Base-by-base conservation (phyloP, 2,113 vertebrate species). In the Nanger granti region DNA sequence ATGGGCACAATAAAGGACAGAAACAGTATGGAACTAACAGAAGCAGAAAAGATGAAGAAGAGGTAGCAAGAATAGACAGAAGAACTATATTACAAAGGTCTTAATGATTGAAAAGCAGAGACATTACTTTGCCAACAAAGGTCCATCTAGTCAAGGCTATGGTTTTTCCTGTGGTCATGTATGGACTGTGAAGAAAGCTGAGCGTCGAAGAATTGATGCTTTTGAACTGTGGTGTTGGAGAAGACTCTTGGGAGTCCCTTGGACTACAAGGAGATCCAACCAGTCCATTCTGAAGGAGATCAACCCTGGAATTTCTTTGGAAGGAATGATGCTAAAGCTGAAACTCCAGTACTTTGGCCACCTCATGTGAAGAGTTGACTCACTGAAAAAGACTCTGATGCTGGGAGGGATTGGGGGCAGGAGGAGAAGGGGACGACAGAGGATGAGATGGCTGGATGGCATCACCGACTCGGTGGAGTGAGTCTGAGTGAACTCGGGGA, bases 201-300 rank as follows among this genome's bases (percentile, higher is more conserved):
- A 73, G 69, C 0, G 0, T 18, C 0, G 0, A 73, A 73, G n/a
- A 73, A 73, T 24, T 22, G n/a, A 73, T 37, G n/a, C 66, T 37
- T 37, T 73, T 73, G 66, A 73, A 37, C 9, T 73, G 66, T 37
- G 66, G 66, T 0, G 9, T 24, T 73, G n/a, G 18, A 73, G 18
- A 73, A 22, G 20, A 37, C n/a, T 37, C 66, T 73, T 37, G 66
- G 24, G 66, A 37, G 66, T 37, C 66, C 66, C n/a, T 24, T 73
- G 66, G n/a, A 37, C n/a, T 73, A n/a, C n/a, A 73, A 73, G 66
- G 20, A 73, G 4, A 22, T 4, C 9, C 4, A 11, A 73, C n/a
- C 66, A 73, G 66, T 37, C 66, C n/a, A 37, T 37, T 3, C 66
- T 73, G 22, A 73, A 73, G n/a, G n/a, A 73, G 22, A 73, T 73